A percentile compares a stretch with the other conserved stretches of the same genome.
These are phyloP conservation scores for Norana najaformis DNA, from an alignment of 2,888 invertebrate genomes.

Conservation along the genomic window DNA sequence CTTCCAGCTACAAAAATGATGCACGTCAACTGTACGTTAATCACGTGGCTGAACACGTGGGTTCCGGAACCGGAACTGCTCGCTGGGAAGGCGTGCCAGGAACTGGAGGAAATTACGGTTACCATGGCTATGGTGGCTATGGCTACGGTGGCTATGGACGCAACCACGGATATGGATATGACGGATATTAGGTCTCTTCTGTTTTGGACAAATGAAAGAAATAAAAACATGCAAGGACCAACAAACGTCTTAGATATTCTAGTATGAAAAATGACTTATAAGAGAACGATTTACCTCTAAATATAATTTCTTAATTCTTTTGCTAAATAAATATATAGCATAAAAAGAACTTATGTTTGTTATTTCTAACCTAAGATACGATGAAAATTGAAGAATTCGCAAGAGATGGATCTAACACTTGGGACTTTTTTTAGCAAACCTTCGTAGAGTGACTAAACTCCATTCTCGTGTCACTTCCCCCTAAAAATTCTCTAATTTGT, in stretches of 20 bases:
- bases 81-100: slow-evolving; percentile 30
- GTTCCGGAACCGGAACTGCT: slow-evolving; percentile 31
- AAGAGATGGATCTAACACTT: too few relatives aligned
- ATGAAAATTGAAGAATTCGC: not conserved
- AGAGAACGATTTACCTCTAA: not conserved
- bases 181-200: too few relatives aligned
- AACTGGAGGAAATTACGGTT: slow-evolving; percentile 26
- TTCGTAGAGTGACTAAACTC: too few relatives aligned
- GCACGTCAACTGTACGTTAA: slow-evolving; percentile 3
- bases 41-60: slow-evolving; percentile 23
- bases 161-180: not conserved
- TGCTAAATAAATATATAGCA: not conserved
- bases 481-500: too few relatives aligned
- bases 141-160: slow-evolving; percentile 19
- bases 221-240: too few relatives aligned
- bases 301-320: not conserved
- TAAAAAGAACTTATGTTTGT: not conserved
- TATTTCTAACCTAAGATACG: not conserved
- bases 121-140: slow-evolving; percentile 26
- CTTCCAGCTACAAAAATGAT: not conserved
- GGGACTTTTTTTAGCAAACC: too few relatives aligned
- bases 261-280: not conserved
- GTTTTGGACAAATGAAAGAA: too few relatives aligned
- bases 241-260: too few relatives aligned
- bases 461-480: too few relatives aligned